Base-by-base conservation (phyloP, 2,797 vertebrate species). In the Mycteria americana region DNA sequence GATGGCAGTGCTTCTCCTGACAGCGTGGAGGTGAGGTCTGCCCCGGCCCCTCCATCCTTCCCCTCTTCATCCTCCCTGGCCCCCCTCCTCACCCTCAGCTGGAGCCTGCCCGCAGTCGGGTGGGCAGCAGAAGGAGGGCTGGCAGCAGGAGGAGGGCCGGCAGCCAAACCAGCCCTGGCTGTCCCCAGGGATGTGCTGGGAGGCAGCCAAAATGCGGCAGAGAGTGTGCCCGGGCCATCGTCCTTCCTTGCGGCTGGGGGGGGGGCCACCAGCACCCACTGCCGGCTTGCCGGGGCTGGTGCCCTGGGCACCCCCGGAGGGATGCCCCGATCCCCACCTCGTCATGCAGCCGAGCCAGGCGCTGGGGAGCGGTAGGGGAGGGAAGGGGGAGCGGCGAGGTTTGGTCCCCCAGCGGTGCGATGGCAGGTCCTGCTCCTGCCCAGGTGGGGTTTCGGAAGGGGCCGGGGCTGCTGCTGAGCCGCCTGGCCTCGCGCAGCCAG, bases 371-470 rank as follows among this genome's bases (percentile, higher is more conserved):
- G 0, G 45, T 1, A 13, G 2, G 67, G 48, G 53, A 67, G 46
- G 77, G 45, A 45, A 62, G 46, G 14, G 72, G 56, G 35, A 57
- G 28, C 3, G 1, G 31, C 1, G 7, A 57, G 51, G 43, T 28
- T 82, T 0, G 1, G 41, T 50, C 13, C 19, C 24, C 5, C 30
- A 7, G 2, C 1, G 64, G 63, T 89, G 85, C 27, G 14, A 91
- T 72, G 74, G 48, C 37, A 28, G 80, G 43, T 63, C 54, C 46
- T 95, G 73, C 88, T 86, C 64, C 64, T 35, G 78, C 81, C 79
- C 95, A 99, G 99, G 98, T 99, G 95, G 99, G 99, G 21, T 99
- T 99, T 98, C 98, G 96, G 96, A 99, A 99, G 93, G 98, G 98
- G 7, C 98, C 98, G 0, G 94, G 98, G 21, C 97, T 96, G 10